phyloP scores from a whole-genome alignment of 2,888 invertebrate genomes.

The Chelonus formosanus region DNA sequence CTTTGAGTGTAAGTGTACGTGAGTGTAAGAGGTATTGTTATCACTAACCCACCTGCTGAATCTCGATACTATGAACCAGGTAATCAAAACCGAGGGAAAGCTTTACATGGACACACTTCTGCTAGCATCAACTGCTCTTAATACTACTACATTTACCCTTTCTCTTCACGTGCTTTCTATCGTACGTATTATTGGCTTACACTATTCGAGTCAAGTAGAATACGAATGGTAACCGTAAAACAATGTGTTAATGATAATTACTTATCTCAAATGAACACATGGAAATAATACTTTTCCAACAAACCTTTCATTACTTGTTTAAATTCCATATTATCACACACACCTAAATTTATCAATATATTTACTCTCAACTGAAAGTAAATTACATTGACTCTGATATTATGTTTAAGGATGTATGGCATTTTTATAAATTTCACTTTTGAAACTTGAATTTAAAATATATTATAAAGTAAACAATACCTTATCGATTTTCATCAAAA shows the following conservation, averaged over 20 bases:
- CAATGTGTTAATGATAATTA: neutral
- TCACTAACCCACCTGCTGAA: constrained; percentile 26
- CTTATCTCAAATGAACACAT: neutral
- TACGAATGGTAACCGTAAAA: neutral
- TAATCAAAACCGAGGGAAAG: constrained; percentile 34
- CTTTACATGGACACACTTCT: constrained; percentile 2
- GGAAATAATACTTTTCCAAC: no score
- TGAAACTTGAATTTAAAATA: no score
- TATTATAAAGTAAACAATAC: no score
- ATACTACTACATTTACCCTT: neutral
- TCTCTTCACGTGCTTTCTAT: neutral
- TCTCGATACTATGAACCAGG: constrained; percentile 31
- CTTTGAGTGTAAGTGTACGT: constrained; percentile 5
- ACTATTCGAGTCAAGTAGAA: neutral
- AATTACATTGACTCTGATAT: no score
- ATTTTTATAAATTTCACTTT: no score
- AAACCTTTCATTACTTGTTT: no score
- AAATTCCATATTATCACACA: no score
- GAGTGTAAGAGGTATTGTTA: constrained; percentile 19
- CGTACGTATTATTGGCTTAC: no score
- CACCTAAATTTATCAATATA: no score
- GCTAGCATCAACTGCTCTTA: neutral
- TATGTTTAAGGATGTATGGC: no score
- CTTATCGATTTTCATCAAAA: no score
- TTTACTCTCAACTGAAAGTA: no score